phyloP scores from a whole-genome alignment of 2,888 invertebrate species.

The Cerceris ruficornis region DNA sequence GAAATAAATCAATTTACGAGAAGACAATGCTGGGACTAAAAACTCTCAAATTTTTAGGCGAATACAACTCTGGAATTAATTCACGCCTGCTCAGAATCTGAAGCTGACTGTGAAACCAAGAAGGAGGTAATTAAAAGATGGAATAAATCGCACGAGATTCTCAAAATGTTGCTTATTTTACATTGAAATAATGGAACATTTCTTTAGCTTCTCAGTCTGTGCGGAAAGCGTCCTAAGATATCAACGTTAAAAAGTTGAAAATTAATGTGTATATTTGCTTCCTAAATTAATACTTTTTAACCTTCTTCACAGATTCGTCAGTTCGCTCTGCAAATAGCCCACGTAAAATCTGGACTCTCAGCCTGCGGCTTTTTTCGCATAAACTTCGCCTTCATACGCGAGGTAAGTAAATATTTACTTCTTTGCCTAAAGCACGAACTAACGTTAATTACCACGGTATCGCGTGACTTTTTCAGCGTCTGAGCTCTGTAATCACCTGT shows the following conservation, averaged over 20 bases:
- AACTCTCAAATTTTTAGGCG: conserved; percentile 26
- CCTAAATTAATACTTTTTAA: neutral
- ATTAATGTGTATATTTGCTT: neutral
- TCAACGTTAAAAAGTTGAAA: neutral
- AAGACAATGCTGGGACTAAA: too few relatives aligned
- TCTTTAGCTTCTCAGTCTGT: neutral
- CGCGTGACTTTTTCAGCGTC: conserved; percentile 10
- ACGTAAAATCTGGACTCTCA: neutral
- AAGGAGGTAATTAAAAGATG: conserved; percentile 41
- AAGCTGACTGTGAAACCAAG: conserved; percentile 10
- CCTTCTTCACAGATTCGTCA: conserved; percentile 31
- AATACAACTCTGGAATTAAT: conserved; percentile 21
- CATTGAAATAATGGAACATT: neutral
- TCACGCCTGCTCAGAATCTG: conserved; percentile 14
- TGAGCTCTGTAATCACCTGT: neutral
- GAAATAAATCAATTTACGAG: too few relatives aligned
- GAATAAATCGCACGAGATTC: too few relatives aligned
- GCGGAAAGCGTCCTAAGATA: too few relatives aligned
- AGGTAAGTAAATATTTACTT: conserved; percentile 24
- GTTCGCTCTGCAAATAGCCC: conserved; percentile 49
- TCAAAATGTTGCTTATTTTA: too few relatives aligned
- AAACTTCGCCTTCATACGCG: conserved; percentile 16
- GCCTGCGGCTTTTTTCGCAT: conserved; percentile 24
- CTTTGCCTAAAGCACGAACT: neutral
- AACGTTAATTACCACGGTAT: neutral